Conservation (phyloP, 2,888 invertebrate genomes). For the Octodonta nipae region DNA sequence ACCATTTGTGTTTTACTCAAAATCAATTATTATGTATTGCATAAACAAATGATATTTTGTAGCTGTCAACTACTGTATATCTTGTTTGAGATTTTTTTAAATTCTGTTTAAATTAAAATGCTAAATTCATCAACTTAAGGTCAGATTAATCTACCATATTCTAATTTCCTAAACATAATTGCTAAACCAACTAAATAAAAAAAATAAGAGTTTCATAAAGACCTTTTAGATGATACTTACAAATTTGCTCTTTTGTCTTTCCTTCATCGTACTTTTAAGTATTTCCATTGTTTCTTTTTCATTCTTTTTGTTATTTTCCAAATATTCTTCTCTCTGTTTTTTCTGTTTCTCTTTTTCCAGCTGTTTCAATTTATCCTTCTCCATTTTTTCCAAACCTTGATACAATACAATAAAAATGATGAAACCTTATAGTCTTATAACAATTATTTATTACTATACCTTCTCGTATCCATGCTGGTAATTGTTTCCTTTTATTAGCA, state of each 20-base stretch:
- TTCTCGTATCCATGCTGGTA: slow-evolving; percentile 97
- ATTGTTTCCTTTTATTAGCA: slow-evolving; percentile 72
- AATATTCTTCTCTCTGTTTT: slow-evolving; percentile 46
- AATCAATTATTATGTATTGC: no score
- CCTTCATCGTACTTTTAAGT: slow-evolving; percentile 29
- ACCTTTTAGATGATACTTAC: slow-evolving; percentile 32
- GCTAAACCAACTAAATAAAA: no score
- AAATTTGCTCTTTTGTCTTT: slow-evolving; percentile 46
- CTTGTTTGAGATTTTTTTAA: no score
- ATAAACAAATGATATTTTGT: no score
- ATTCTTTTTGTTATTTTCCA: slow-evolving; percentile 40
- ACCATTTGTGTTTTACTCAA: no score
- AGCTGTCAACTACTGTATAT: no score
- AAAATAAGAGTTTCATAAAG: no score
- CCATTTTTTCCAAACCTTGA: slow-evolving; percentile 91
- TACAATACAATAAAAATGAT: slow-evolving; percentile 20
- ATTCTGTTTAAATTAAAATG: no score
- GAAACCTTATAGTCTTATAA: neutral
- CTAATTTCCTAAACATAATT: no score
- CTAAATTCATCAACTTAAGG: no score
- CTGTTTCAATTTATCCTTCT: slow-evolving; percentile 79
- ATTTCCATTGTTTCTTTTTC: slow-evolving; percentile 41
- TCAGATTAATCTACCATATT: no score
- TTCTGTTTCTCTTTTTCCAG: slow-evolving; percentile 63
- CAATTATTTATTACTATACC: slow-evolving; percentile 45